phyloP scores from a whole-genome alignment of 2,888 invertebrate genomes.

The Drosophila histrio region DNA sequence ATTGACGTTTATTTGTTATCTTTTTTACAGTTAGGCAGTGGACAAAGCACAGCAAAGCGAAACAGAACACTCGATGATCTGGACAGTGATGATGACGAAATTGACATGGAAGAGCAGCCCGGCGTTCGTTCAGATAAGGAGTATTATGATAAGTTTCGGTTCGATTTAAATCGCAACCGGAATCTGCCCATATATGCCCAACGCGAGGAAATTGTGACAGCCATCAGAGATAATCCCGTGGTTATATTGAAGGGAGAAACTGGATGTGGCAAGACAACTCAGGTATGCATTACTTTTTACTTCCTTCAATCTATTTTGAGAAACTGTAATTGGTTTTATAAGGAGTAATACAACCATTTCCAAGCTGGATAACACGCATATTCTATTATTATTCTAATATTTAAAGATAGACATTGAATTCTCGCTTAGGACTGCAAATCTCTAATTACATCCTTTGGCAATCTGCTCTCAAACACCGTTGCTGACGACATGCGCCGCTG shows the following conservation, averaged over 20 bases:
- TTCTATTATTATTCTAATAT: too few species aligned
- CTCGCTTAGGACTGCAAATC: conserved; percentile 36
- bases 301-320: too few species aligned
- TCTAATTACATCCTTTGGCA: conserved; percentile 60
- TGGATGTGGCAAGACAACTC: conserved; percentile 97
- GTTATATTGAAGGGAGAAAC: conserved; percentile 96
- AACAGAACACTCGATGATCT: conserved; percentile 69
- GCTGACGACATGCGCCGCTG: conserved; percentile 70
- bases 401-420: neutral
- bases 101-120: conserved; percentile 22
- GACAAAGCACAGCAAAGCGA: neutral
- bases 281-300: conserved; percentile 81
- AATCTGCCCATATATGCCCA: conserved; percentile 80
- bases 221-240: conserved; percentile 87
- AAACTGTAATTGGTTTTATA: too few species aligned
- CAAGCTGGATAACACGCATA: too few species aligned
- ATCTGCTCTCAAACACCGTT: conserved; percentile 54
- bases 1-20: conserved; percentile 5
- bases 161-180: conserved; percentile 74
- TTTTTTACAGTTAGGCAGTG: conserved; percentile 27
- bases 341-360: too few species aligned
- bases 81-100: conserved; percentile 72
- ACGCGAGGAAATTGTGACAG: conserved; percentile 87
- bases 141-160: conserved; percentile 75
- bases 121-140: conserved; percentile 63